Percentiles rank a stretch among this genome's conserved stretches.
phyloP scores from a whole-genome alignment of 1,140 invertebrate genomes.

The Papilio polytes region DNA sequence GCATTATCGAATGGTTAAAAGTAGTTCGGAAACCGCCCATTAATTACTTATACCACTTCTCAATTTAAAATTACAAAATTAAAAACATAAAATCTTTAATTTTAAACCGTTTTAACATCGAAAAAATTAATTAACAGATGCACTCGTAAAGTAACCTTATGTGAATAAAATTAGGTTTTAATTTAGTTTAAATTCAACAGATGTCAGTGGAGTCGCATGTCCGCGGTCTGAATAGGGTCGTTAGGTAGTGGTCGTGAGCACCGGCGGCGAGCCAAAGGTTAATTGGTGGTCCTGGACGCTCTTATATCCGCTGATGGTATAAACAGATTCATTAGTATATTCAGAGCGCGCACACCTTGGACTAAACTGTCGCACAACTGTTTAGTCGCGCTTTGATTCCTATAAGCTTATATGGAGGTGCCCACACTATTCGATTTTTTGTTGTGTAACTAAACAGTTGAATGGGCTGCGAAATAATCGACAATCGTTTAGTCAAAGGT shows the following conservation, averaged over 20 bases:
- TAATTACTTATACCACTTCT: too few relatives aligned
- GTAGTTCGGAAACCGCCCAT: too few relatives aligned
- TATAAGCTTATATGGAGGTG: too few relatives aligned
- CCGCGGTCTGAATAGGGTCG: neutral
- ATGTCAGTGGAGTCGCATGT: neutral
- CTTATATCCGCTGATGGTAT: neutral
- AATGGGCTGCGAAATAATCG: too few relatives aligned
- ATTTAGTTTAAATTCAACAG: neutral
- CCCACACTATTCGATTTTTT: too few relatives aligned
- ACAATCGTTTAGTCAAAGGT: too few relatives aligned
- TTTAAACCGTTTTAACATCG: neutral
- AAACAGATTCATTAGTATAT: neutral
- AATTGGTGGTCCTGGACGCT: constrained; percentile 1
- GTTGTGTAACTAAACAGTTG: too few relatives aligned
- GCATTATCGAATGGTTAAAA: too few relatives aligned
- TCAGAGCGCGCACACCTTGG: too few relatives aligned
- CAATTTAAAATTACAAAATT: neutral
- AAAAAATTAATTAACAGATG: neutral
- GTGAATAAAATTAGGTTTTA: neutral
- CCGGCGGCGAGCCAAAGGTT: constrained; percentile 17
- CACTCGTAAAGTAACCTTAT: neutral
- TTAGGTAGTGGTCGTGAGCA: constrained; percentile 22
- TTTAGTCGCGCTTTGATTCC: too few relatives aligned
- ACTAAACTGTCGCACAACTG: too few relatives aligned
- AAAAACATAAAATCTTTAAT: neutral